These are phyloP conservation scores for Enteromius unitaeniatus DNA, from an alignment of 2,797 vertebrate genomes.

Conservation along the genomic window DNA sequence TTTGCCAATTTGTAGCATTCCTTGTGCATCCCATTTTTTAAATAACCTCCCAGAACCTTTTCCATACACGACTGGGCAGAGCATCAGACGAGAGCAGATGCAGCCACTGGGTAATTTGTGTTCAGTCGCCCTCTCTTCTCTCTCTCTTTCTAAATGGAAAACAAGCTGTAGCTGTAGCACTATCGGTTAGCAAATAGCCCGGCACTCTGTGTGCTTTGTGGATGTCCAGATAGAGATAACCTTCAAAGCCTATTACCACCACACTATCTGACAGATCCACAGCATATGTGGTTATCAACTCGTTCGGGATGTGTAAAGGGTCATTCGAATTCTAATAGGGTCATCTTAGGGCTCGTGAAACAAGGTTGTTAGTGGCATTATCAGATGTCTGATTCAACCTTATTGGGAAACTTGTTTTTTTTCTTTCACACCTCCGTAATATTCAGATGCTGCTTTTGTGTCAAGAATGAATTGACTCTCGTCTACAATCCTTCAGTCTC, in stretches of 20 bases:
- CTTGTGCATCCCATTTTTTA: constrained; percentile 21
- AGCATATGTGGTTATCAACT: constrained; percentile 33
- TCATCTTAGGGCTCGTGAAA: constrained; percentile 4
- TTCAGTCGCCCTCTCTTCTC: constrained; percentile 38
- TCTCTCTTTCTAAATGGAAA: constrained; percentile 55
- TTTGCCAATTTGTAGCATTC: constrained; percentile 28
- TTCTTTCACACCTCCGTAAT: background rate
- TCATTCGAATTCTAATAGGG: constrained; percentile 35
- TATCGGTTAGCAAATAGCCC: constrained; percentile 48
- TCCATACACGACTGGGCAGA: background rate
- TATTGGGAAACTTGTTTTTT: background rate
- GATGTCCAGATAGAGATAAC: constrained; percentile 50
- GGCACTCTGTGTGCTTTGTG: constrained; percentile 41
- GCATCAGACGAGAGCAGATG: constrained; percentile 40
- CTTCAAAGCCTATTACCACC: constrained; percentile 53
- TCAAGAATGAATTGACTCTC: constrained; percentile 11
- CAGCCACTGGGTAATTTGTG: constrained; percentile 56
- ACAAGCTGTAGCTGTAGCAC: constrained; percentile 29
- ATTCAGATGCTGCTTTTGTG: constrained; percentile 21
- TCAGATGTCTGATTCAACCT: constrained; percentile 39
- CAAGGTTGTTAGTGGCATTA: constrained; percentile 35
- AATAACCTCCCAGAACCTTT: constrained; percentile 44
- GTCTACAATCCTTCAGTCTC: background rate
- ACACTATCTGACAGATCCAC: constrained; percentile 39
- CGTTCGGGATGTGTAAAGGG: background rate